Evolutionary conservation across 2,113 vertebrate genomes (phyloP), one percentile per base, ranked within the genome.

Genomic region (Strix uralensis): DNA sequence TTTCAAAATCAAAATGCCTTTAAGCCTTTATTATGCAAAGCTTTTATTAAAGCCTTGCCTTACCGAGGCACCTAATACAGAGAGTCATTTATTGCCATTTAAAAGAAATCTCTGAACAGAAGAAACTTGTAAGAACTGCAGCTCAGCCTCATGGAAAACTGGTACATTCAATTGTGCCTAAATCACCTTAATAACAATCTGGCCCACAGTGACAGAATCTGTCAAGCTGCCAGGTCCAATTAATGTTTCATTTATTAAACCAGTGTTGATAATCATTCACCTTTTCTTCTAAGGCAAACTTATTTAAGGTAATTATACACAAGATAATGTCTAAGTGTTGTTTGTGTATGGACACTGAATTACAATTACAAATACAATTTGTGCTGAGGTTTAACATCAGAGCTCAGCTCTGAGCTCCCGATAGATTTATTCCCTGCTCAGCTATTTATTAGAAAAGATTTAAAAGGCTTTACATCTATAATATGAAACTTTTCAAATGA

Each of bases 371-470:
- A 84, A 44, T 11, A 77, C 6, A 5, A 26, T 81, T 78, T 75
- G 91, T 59, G 34, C 61, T 29, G 65, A 88, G 57, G 63, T 18
- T 91, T 90, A 84, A 85, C 47, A 87, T 11, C 32, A 91, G 65
- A 87, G 86, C 71, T 84, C 72, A 46, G 81, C 29, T 77, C 18
- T 1, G 1, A 85, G 80, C 69, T 94, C 91, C 89, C 89, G 69
- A 16, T 2, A 84, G 86, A 92, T 81, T 92, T 79, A 92, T 78
- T 86, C 93, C 73, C 77, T 61, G 29, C 89, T 96, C 93, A 75
- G 89, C 69, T 95, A 34, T 92, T 94, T 91, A 95, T 85, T 85
- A 92, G 86, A 66, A 96, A 94, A 94, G 94, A 95, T 93, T 96
- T 87, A 94, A 94, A 96, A 30, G 58, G 73, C 52, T 95, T 96